These are phyloP conservation scores for Rhynchomys soricoides DNA, from an alignment of 2,113 vertebrate species.

Conservation along the genomic window DNA sequence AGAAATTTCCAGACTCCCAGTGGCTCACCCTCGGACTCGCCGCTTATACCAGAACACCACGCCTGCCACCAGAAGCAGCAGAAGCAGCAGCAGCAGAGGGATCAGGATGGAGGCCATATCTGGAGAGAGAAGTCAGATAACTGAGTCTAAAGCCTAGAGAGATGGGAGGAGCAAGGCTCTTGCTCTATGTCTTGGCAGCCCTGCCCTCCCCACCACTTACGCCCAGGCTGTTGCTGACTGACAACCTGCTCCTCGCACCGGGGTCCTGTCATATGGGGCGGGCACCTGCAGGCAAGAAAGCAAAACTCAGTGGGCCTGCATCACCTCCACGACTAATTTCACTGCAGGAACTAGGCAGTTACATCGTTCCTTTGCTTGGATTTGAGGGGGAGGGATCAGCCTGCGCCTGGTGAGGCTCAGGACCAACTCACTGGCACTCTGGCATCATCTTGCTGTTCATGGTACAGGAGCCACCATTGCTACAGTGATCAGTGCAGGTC, in stretches of 20 bases:
- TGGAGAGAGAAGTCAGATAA: conserved; percentile 61
- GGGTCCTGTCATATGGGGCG: conserved; percentile 77
- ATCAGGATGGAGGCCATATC: conserved; percentile 91
- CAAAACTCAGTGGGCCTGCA: conserved; percentile 40
- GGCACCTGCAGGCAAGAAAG: conserved; percentile 81
- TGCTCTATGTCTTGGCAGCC: accelerated
- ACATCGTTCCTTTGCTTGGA: not conserved
- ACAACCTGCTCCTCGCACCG: conserved; percentile 83
- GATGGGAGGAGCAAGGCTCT: not conserved
- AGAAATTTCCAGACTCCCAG: not conserved
- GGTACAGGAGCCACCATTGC: conserved; percentile 90
- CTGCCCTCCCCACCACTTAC: conserved; percentile 74
- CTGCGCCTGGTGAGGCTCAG: not conserved
- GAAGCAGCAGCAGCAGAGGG: conserved; percentile 91
- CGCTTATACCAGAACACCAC: conserved; percentile 95
- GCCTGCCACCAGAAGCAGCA: conserved; percentile 90
- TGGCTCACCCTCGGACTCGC: conserved; percentile 94
- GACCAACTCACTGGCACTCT: conserved; percentile 92
- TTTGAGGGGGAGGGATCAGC: not conserved
- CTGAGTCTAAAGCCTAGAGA: not conserved
- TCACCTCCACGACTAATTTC: not conserved
- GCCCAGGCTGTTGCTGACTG: conserved; percentile 81
- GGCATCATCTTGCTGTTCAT: conserved; percentile 90
- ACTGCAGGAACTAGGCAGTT: not conserved
- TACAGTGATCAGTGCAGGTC: conserved; percentile 91